phyloP scores from a whole-genome alignment of 2,888 invertebrate genomes.

The Scaptomyza reducta region DNA sequence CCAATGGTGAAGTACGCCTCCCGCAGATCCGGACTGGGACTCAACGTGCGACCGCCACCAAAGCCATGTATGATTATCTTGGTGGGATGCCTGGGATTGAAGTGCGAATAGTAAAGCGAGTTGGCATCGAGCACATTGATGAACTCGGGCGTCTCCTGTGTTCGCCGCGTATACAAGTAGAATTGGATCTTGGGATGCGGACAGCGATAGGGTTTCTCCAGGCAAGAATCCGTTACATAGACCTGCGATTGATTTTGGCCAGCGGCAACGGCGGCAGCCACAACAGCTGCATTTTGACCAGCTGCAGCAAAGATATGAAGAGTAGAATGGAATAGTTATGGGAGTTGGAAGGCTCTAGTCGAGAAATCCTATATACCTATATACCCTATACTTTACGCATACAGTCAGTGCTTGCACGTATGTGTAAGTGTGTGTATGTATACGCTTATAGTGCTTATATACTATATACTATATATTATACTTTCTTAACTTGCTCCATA shows the following conservation, averaged over 20 bases:
- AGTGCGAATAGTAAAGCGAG: constrained; percentile 90
- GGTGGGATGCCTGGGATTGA: constrained; percentile 91
- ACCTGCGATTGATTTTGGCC: constrained; percentile 86
- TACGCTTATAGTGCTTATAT: no score
- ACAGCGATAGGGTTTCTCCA: constrained; percentile 91
- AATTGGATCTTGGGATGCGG: constrained; percentile 93
- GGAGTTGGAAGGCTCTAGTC: no score
- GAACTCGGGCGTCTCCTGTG: constrained; percentile 90
- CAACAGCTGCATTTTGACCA: constrained; percentile 69
- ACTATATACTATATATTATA: no score
- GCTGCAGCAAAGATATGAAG: constrained; percentile 46
- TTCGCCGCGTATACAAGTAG: constrained; percentile 91
- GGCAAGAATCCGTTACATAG: constrained; percentile 92
- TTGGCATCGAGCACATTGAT: constrained; percentile 89
- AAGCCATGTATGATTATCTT: constrained; percentile 97
- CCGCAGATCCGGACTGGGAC: constrained; percentile 93
- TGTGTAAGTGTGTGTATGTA: no score
- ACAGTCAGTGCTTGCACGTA: no score
- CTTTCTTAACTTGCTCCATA: no score
- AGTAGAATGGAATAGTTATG: neutral
- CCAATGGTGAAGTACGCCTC: constrained; percentile 92
- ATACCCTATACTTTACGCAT: no score
- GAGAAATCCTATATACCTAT: no score
- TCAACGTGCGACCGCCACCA: constrained; percentile 91
- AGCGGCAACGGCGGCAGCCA: constrained; percentile 69